Evolutionary conservation across 1,140 invertebrate genomes (phyloP).

Genomic region (Anastrepha ludens): DNA sequence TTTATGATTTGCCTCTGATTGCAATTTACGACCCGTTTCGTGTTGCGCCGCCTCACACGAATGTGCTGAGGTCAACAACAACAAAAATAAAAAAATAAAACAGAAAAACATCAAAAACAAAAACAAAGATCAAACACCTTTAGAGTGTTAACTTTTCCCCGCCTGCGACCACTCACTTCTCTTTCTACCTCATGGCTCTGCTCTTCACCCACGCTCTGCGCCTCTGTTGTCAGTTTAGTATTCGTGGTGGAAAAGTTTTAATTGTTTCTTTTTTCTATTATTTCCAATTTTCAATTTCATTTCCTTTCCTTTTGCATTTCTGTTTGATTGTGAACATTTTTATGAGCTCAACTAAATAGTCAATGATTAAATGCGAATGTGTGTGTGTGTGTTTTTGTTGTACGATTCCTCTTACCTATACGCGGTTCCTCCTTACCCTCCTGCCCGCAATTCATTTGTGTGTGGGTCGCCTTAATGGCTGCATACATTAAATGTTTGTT

Average conservation of each 20-base stretch:
- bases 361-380: constrained; percentile 31
- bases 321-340: constrained; percentile 12
- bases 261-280: neutral
- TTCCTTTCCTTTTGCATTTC: neutral
- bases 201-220: neutral
- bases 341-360: constrained; percentile 30
- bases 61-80: neutral
- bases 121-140: neutral
- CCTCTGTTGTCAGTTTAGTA: neutral
- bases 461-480: constrained; percentile 30
- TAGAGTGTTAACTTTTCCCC: neutral
- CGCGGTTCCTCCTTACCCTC: neutral
- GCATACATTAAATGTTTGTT: constrained; percentile 1
- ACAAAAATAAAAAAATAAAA: neutral
- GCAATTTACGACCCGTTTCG: constrained; percentile 55
- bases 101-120: no score
- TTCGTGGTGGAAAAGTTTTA: constrained; percentile 33
- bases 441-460: neutral
- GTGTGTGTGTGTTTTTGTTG: neutral
- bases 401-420: neutral
- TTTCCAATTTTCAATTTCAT: neutral
- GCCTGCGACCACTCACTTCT: neutral
- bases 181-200: no score
- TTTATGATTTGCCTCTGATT: constrained; percentile 58
- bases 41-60: neutral